Percentiles rank a stretch among this genome's conserved stretches.
phyloP scores from a whole-genome alignment of 2,113 vertebrate genomes.

The Entelurus aequoreus region DNA sequence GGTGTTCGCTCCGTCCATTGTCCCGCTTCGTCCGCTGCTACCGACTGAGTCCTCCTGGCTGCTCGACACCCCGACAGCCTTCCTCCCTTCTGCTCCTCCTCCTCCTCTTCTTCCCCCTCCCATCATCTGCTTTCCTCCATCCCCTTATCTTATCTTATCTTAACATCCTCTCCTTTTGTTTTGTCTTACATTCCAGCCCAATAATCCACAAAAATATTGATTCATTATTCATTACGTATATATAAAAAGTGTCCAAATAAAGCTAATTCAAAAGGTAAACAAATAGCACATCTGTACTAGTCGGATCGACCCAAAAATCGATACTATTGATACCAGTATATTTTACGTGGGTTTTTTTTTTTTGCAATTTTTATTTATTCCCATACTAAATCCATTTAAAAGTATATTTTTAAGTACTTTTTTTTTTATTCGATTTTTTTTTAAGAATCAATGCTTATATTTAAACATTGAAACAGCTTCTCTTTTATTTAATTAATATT shows the following conservation, averaged over 20 bases:
- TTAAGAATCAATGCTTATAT: no score
- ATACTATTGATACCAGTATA: no score
- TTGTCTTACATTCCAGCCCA: background rate
- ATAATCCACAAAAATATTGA: background rate
- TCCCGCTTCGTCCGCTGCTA: slow-evolving; percentile 44
- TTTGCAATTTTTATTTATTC: no score
- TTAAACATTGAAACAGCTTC: no score
- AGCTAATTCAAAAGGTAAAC: background rate
- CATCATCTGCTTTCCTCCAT: slow-evolving; percentile 36
- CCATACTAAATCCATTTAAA: no score
- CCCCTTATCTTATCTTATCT: slow-evolving; percentile 11
- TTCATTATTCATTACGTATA: no score
- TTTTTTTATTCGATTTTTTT: no score
- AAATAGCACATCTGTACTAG: background rate
- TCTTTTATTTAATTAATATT: no score
- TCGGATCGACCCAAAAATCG: no score
- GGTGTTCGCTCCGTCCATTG: slow-evolving; percentile 54
- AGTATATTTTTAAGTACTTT: no score
- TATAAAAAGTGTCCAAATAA: background rate
- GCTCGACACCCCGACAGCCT: slow-evolving; percentile 36
- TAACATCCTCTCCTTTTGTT: background rate
- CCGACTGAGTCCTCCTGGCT: slow-evolving; percentile 56
- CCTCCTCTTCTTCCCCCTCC: slow-evolving; percentile 28
- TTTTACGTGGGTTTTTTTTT: no score
- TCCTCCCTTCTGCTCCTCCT: slow-evolving; percentile 42